Conservation (phyloP, 64 coral and sea anemone species). For the Astreopora myriophthalma region DNA sequence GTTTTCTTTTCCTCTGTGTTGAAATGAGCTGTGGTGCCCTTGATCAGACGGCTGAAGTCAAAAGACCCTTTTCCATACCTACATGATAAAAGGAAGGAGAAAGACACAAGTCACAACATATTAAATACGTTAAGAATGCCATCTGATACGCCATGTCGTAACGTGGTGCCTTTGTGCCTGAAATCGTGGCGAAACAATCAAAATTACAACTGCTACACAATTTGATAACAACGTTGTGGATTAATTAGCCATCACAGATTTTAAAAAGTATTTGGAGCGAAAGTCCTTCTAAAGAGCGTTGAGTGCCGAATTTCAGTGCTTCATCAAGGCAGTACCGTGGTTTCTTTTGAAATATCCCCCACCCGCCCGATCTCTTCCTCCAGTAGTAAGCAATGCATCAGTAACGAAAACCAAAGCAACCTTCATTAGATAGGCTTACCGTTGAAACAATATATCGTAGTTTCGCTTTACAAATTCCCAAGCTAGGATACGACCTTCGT, state of each 20-base stretch:
- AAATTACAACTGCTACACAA: too few species aligned
- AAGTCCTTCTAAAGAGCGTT: too few species aligned
- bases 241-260: too few species aligned
- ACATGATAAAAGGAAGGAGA: neutral
- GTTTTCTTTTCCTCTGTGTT: constrained; percentile 57
- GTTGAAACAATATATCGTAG: constrained; percentile 36
- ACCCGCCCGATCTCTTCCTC: neutral
- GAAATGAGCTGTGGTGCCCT: constrained; percentile 70
- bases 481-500: constrained; percentile 44
- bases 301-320: too few species aligned
- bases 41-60: constrained; percentile 84
- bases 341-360: too few species aligned
- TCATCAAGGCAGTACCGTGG: too few species aligned
- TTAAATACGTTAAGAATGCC: neutral
- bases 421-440: neutral
- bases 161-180: too few species aligned
- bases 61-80: constrained; percentile 86
- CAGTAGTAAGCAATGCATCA: neutral
- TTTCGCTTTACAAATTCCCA: constrained; percentile 69
- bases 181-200: too few species aligned
- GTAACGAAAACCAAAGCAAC: neutral
- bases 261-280: too few species aligned
- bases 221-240: too few species aligned
- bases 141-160: too few species aligned
- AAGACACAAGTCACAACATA: neutral